Conservation (phyloP, 2,888 invertebrate species). For the Myopa tessellatipennis region DNA sequence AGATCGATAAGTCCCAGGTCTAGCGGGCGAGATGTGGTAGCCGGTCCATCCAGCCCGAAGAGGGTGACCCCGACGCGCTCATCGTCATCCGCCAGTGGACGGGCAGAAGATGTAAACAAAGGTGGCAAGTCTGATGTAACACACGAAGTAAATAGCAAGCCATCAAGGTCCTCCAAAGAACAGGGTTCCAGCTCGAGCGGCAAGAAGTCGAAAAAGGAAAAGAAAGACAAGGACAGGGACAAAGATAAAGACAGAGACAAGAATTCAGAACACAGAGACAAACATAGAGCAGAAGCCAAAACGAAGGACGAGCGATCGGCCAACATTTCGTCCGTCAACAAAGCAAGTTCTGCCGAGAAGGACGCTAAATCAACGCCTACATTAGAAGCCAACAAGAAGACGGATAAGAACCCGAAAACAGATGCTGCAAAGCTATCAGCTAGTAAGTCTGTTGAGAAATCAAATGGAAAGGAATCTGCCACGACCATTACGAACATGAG, state of each 20-base stretch:
- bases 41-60: constrained; percentile 53
- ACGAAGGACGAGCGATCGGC: constrained; percentile 37
- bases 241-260: constrained; percentile 74
- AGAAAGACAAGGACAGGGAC: constrained; percentile 74
- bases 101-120: constrained; percentile 49
- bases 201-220: constrained; percentile 71
- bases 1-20: constrained; percentile 55
- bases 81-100: constrained; percentile 59
- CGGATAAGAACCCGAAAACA: constrained; percentile 38
- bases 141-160: constrained; percentile 39
- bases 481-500: constrained; percentile 34
- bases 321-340: constrained; percentile 22
- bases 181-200: constrained; percentile 59
- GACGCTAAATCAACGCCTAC: constrained; percentile 37
- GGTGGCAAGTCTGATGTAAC: constrained; percentile 49
- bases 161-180: constrained; percentile 42
- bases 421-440: constrained; percentile 44
- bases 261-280: constrained; percentile 65
- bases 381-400: constrained; percentile 34
- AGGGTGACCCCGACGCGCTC: constrained; percentile 51
- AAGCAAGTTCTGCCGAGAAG: constrained; percentile 44
- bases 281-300: constrained; percentile 49
- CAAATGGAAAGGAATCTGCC: constrained; percentile 50
- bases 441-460: constrained; percentile 52
- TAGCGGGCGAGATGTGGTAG: constrained; percentile 47